Conservation (phyloP, 2,797 vertebrate species). For the Tangara arthus region DNA sequence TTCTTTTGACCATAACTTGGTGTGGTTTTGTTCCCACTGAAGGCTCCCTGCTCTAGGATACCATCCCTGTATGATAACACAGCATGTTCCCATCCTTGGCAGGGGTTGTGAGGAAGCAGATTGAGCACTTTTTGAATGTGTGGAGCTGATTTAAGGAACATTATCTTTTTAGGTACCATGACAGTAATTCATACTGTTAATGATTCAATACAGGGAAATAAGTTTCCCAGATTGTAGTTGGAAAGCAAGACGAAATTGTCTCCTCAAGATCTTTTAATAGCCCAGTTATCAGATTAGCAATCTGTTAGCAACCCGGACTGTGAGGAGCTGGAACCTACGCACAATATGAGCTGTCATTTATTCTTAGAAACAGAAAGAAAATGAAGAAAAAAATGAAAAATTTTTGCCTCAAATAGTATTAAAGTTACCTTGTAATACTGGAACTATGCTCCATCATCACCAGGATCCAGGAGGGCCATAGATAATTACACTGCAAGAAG, state of each 20-base stretch:
- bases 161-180: neutral
- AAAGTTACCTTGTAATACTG: neutral
- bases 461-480: neutral
- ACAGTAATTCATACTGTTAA: neutral
- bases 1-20: neutral
- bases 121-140: neutral
- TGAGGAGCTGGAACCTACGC: constrained; percentile 66
- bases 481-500: neutral
- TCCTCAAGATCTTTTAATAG: constrained; percentile 66
- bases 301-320: constrained; percentile 68
- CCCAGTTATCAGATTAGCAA: constrained; percentile 68
- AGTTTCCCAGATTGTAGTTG: constrained; percentile 15
- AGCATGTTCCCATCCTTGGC: neutral
- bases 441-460: neutral
- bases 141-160: neutral
- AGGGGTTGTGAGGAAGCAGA: neutral
- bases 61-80: neutral
- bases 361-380: constrained; percentile 63
- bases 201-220: constrained; percentile 8
- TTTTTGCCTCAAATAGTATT: neutral
- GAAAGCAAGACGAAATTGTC: constrained; percentile 54
- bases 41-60: neutral
- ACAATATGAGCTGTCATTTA: constrained; percentile 70
- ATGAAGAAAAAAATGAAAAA: neutral
- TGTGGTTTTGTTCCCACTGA: neutral